These are phyloP conservation scores for Andrena marginata DNA, from an alignment of 2,888 invertebrate species.

Conservation along the genomic window DNA sequence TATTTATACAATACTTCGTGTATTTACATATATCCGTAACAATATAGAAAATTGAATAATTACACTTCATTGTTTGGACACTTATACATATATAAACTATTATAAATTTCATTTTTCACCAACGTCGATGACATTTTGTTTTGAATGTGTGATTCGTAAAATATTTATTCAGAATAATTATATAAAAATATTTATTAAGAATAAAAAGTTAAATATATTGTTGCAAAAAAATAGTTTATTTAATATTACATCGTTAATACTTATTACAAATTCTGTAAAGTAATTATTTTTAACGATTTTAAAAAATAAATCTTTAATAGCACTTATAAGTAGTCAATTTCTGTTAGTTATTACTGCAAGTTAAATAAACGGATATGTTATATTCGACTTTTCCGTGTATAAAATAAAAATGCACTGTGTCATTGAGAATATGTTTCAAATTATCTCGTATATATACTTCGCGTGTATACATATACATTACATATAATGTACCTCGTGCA, in stretches of 20 bases:
- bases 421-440: slow-evolving; percentile 22
- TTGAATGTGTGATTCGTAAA: slow-evolving; percentile 9
- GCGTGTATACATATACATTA: slow-evolving; percentile 1
- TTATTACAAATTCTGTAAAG: slow-evolving; percentile 25
- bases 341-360: slow-evolving; percentile 19
- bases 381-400: slow-evolving; percentile 12
- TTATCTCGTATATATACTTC: neutral
- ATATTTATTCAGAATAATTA: too few relatives aligned
- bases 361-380: slow-evolving; percentile 22
- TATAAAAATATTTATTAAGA: too few relatives aligned
- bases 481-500: slow-evolving; percentile 22
- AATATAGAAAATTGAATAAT: too few relatives aligned
- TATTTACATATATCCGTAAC: too few relatives aligned
- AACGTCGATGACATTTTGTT: neutral
- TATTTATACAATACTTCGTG: neutral
- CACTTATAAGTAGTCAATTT: slow-evolving; percentile 27
- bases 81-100: too few relatives aligned
- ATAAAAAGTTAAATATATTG: slow-evolving; percentile 29
- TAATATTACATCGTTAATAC: neutral
- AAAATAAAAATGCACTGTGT: slow-evolving; percentile 17
- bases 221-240: slow-evolving; percentile 1
- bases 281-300: slow-evolving; percentile 22
- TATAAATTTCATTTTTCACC: neutral
- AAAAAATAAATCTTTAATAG: slow-evolving; percentile 35
- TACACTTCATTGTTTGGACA: too few relatives aligned